These are phyloP conservation scores for Trichogramma pretiosum DNA, from an alignment of 1,140 invertebrate genomes.

Conservation along the genomic window DNA sequence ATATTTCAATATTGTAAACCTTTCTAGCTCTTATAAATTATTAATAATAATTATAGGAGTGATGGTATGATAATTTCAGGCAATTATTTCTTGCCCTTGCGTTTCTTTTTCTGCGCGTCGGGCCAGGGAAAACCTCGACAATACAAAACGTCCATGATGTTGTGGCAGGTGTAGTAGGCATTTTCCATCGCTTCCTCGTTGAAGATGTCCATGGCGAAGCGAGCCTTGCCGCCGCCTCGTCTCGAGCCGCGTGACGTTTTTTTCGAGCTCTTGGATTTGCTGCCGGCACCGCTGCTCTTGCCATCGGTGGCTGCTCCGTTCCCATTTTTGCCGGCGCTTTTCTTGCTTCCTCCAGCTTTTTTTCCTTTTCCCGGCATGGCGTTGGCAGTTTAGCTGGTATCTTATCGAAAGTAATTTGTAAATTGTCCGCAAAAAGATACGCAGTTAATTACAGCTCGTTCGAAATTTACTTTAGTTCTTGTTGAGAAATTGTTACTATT, in stretches of 20 bases:
- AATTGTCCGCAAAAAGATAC: not conserved
- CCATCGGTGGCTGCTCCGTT: conserved; percentile 43
- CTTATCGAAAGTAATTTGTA: not conserved
- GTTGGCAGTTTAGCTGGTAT: not conserved
- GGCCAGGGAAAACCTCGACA: conserved; percentile 75
- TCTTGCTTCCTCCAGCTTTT: conserved; percentile 24
- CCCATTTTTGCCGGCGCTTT: conserved; percentile 42
- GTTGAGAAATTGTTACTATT: too few species aligned
- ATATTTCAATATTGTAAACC: too few species aligned
- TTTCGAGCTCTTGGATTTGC: conserved; percentile 46
- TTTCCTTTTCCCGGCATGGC: conserved; percentile 17
- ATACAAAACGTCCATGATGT: conserved; percentile 70
- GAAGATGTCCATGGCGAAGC: conserved; percentile 68
- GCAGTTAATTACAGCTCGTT: too few species aligned
- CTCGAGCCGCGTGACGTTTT: conserved; percentile 27
- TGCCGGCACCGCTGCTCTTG: conserved; percentile 39
- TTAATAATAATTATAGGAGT: too few species aligned
- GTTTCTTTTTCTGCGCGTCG: conserved; percentile 73
- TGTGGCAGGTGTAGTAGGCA: conserved; percentile 80
- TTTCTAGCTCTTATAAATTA: too few species aligned
- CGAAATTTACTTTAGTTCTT: too few species aligned
- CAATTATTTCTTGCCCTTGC: conserved; percentile 54
- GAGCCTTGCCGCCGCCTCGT: conserved; percentile 46
- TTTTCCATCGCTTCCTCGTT: conserved; percentile 82
- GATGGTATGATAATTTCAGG: too few species aligned